Base-by-base conservation (phyloP, 2,888 invertebrate species). In the Unio pictorum region DNA sequence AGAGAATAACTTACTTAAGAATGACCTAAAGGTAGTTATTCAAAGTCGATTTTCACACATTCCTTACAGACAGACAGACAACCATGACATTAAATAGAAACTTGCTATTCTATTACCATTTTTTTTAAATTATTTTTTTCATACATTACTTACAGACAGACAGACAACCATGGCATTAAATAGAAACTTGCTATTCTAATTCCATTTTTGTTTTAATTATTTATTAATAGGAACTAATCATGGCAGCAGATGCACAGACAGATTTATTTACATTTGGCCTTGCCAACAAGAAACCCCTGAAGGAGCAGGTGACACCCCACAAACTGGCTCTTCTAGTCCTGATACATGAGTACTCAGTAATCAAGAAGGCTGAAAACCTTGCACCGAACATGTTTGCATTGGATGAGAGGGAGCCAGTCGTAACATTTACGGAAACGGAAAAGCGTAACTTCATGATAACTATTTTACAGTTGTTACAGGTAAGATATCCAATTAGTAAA, bases 391-490 rank as follows among this genome's bases (percentile, higher is more conserved):
- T 58, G 61, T 64, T 30, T 54, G 66, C 18, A 55, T 20, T 55
- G n/a, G 54, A 61, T 18, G 34, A 63, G 8, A 28, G 66, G 34
- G 63, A 60, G n/a, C 63, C 67, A 11, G 64, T 66, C 4, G 65
- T 71, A 7, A 67, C 68, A 17, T 73, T 85, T 34, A 80, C 83
- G 17, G 87, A 88, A 65, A 79, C 76, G 20, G 86, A 93, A 76
- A 92, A 94, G 69, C 93, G 95, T 81, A 94, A 95, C 86, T 95
- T 96, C 89, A 95, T 95, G 90, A 93, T 95, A 89, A 92, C 95
- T 8, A 92, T 95, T 55, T 91, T 96, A 23, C 95, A 95, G 89
- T 90, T 96, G 45, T 93, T 96, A 78, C 95, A 95, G 92, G 94
- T 86, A 66, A 64, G 55, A 66, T 26, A 34, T 7, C 34, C 34